Base-by-base conservation (phyloP, 2,797 vertebrate genomes). In the Muscicapa comitata region DNA sequence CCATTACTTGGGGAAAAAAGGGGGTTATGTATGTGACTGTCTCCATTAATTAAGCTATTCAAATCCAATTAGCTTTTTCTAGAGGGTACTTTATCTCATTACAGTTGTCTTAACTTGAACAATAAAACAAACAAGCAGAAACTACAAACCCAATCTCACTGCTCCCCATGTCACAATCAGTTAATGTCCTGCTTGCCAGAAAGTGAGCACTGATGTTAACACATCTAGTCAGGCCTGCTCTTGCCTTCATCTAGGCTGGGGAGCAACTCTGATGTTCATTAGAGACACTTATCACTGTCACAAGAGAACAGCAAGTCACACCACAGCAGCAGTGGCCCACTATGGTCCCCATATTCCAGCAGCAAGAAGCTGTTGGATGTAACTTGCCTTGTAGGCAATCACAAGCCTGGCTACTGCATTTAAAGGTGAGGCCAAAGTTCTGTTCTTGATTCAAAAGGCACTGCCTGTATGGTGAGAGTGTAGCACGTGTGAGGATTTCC, bases 31-130 rank as follows among this genome's bases (percentile, higher is more conserved):
- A 70, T 43, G 51, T 91, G 79, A 62, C 55, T 59, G n/a, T 58
- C 63, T 76, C 68, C 40, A 58, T 79, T 88, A 89, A 83, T 91
- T 83, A 94, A 77, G 54, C 50, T 92, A 78, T 78, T 90, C 72
- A 93, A 77, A 63, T 80, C 53, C 61, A 90, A 48, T 70, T 90
- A 74, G 61, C 50, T 82, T 89, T 87, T 75, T 73, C 75, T 59
- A 62, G 59, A 73, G 76, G 37, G 33, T 23, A 47, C 53, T 90
- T 87, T 73, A 76, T 76, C 59, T 88, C 80, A 65, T 80, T 92
- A 78, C 45, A 65, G 37, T 74, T 93, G 73, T 68, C 66, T 80
- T 79, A 63, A 67, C 77, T 88, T 76, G 62, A 79, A 83, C 57
- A 92, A 67, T 74, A 74, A 90, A 83, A 87, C 45, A 87, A 94